A percentile compares a stretch with the other conserved stretches of the same genome.
phyloP scores from a whole-genome alignment of 2,113 vertebrate species.

The Fregata magnificens region DNA sequence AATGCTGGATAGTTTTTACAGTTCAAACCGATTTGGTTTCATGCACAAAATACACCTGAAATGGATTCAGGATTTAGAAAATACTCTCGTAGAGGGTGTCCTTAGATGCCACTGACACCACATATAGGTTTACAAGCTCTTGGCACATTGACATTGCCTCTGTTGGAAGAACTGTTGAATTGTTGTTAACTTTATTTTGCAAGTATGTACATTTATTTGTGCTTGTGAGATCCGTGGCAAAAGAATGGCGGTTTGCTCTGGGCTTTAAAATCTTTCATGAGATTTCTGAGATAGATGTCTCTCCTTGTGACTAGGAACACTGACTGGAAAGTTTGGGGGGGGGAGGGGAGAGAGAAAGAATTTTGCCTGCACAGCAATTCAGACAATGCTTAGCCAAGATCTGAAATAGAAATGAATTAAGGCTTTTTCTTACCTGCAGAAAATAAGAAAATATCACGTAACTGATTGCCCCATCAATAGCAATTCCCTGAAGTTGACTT shows the following conservation, averaged over 20 bases:
- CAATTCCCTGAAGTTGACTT: neutral
- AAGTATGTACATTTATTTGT: neutral
- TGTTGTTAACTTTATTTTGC: neutral
- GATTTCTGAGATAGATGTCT: neutral
- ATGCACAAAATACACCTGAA: neutral
- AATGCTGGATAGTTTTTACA: neutral
- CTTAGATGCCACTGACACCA: neutral
- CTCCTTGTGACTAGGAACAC: neutral
- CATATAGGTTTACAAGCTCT: neutral
- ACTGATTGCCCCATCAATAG: neutral
- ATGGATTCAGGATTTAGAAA: neutral
- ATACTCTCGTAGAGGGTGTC: neutral
- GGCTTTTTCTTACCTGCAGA: neutral
- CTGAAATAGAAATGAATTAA: neutral
- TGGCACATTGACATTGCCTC: neutral
- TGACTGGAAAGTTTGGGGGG: neutral
- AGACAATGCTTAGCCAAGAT: neutral
- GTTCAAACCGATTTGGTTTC: neutral
- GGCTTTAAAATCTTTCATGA: neutral
- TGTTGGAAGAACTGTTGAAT: neutral
- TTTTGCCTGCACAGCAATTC: neutral
- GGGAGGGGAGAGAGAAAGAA: neutral
- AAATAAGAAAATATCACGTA: neutral
- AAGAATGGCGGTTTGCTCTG: neutral
- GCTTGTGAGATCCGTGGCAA: neutral